Evolutionary conservation across 2,888 invertebrate species (phyloP).

Genomic region (Melangyna quadrimaculata): DNA sequence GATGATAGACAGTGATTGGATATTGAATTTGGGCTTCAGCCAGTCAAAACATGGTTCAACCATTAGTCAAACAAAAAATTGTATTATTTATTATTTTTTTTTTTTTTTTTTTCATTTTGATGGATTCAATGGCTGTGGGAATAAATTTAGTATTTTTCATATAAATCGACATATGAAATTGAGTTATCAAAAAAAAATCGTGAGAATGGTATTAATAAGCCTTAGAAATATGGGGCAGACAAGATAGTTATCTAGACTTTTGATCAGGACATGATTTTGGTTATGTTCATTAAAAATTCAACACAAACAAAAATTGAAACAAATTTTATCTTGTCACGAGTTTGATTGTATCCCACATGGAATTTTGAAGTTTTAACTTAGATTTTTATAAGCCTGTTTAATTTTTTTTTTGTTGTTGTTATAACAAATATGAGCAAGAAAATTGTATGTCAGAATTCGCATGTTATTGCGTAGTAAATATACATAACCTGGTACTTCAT

Average conservation of each 20-base stretch:
- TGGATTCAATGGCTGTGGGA: slow-evolving; percentile 27
- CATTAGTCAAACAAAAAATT: slow-evolving; percentile 24
- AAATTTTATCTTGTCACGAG: slow-evolving; percentile 44
- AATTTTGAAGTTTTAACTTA: background rate
- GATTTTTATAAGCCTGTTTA: background rate
- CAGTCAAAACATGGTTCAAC: slow-evolving; percentile 4
- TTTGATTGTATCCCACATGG: background rate
- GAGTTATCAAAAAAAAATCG: slow-evolving; percentile 46
- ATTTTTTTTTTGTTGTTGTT: background rate
- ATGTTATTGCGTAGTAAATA: background rate
- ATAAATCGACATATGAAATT: slow-evolving; percentile 50
- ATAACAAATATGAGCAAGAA: background rate
- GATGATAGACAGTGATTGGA: slow-evolving; percentile 48
- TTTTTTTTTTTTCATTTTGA: background rate
- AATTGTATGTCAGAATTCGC: background rate
- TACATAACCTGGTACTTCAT: background rate
- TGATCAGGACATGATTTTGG: slow-evolving; percentile 50
- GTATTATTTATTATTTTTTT: no score
- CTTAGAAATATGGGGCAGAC: background rate
- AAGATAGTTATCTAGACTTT: slow-evolving; percentile 28
- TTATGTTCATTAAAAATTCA: slow-evolving; percentile 51
- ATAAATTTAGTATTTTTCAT: slow-evolving; percentile 31
- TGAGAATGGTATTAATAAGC: slow-evolving; percentile 58
- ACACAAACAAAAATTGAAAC: slow-evolving; percentile 9
- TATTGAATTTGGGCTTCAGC: slow-evolving; percentile 24